These are phyloP conservation scores for Eupithecia vulgata DNA, from an alignment of 2,888 invertebrate genomes.

Conservation along the genomic window DNA sequence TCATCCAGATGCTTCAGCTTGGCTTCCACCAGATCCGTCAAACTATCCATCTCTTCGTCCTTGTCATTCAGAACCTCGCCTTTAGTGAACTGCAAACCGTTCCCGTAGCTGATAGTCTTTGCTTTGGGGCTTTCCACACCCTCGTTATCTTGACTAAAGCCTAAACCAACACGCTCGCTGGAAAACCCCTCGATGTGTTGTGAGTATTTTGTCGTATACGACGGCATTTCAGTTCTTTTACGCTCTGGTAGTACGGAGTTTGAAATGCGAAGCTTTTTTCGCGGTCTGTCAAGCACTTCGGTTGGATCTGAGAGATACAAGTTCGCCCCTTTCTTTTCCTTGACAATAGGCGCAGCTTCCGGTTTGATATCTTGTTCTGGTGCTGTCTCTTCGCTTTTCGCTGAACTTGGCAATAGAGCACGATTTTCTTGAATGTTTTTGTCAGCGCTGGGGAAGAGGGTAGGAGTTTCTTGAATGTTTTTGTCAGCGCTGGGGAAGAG, in stretches of 20 bases:
- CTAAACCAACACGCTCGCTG: conserved; percentile 77
- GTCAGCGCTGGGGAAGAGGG: conserved; percentile 56
- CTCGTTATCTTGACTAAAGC: conserved; percentile 69
- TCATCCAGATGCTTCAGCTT: conserved; percentile 82
- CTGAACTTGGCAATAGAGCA: conserved; percentile 55
- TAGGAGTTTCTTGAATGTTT: conserved; percentile 51
- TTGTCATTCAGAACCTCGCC: conserved; percentile 79
- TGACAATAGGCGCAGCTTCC: conserved; percentile 43
- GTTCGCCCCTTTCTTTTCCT: conserved; percentile 69
- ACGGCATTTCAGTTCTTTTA: conserved; percentile 61
- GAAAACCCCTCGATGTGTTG: conserved; percentile 76
- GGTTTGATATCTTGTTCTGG: conserved; percentile 51
- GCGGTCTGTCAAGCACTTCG: conserved; percentile 60
- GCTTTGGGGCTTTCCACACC: conserved; percentile 58
- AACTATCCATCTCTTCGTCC: conserved; percentile 68
- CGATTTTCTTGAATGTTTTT: conserved; percentile 49
- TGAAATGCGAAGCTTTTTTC: conserved; percentile 76
- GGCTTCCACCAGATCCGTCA: conserved; percentile 74
- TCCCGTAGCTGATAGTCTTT: conserved; percentile 69
- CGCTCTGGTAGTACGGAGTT: conserved; percentile 72
- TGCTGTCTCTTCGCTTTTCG: conserved; percentile 51
- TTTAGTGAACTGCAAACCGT: conserved; percentile 79
- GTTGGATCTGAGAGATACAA: conserved; percentile 64
- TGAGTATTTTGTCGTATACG: conserved; percentile 78
- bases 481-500: conserved; percentile 60